Base-by-base conservation (phyloP, 30 jellyfish, hydroid and myxozoan species). In the Calvadosia cruxmelitensis region DNA sequence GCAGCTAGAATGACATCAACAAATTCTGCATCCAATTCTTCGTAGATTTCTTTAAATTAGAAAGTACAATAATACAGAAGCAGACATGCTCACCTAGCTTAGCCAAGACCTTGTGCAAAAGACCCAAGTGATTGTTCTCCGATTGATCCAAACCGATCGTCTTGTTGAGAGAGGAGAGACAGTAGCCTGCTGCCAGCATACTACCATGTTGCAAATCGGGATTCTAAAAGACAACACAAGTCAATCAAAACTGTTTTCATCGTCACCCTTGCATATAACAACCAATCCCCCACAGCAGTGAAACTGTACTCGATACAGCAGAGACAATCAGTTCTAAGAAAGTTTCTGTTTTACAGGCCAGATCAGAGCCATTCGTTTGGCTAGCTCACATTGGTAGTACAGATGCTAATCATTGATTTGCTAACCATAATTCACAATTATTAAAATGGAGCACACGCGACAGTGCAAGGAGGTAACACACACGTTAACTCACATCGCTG, bases 171-270 rank as follows among this genome's bases (percentile, higher is more conserved):
- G 76, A 48, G 36, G 92, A 31, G 0, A 78, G 50, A 64, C 78
- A 78, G 53, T n/a, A 78, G 12, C 83, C 92, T 26, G 64, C 36
- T 53, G 77, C 75, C 27, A 78, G 50, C 70, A 78, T 48, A 3
- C 65, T 64, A 0, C 92, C 92, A 28, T 78, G 92, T 26, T 70
- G 70, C 29, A 36, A 42, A 25, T 78, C 92, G 10, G 71, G 64
- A 36, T 29, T 50, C 92, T 78, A 5, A n/a, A n/a, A n/a, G n/a
- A n/a, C n/a, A n/a, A n/a, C n/a, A n/a, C n/a, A n/a, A n/a, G n/a
- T n/a, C n/a, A n/a, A n/a, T n/a, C n/a, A n/a, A n/a, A n/a, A n/a
- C n/a, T n/a, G n/a, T n/a, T n/a, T n/a, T n/a, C n/a, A n/a, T n/a
- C n/a, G n/a, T n/a, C n/a, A n/a, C n/a, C 61, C 61, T 13, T 49